Evolutionary conservation across 2,113 vertebrate species (phyloP).

Genomic region (Corythoichthys haematopterus): DNA sequence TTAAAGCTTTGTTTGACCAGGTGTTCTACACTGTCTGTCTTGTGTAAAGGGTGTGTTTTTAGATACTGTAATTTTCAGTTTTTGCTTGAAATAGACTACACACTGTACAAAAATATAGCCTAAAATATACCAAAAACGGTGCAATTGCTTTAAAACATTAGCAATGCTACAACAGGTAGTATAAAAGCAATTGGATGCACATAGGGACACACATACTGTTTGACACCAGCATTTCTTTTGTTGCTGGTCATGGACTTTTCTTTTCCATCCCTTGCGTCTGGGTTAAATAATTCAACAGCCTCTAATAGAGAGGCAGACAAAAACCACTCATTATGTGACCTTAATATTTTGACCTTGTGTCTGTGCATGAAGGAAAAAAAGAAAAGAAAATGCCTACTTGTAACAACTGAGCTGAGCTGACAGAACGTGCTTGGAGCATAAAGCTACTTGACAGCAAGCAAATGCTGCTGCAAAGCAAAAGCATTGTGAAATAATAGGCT

Average conservation of each 20-base stretch:
- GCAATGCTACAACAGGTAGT: background rate
- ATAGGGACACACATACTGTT: background rate
- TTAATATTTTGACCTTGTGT: slow-evolving; percentile 47
- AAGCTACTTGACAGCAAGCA: slow-evolving; percentile 17
- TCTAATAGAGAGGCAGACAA: slow-evolving; percentile 42
- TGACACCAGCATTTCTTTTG: background rate
- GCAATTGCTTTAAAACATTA: background rate
- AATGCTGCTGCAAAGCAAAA: background rate
- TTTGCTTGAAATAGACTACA: background rate
- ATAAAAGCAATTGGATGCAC: too few relatives aligned
- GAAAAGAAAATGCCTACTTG: slow-evolving; percentile 22
- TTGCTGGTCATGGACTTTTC: background rate
- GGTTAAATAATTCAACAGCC: slow-evolving; percentile 47
- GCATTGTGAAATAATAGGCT: background rate
- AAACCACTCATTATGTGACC: slow-evolving; percentile 45
- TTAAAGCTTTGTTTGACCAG: background rate
- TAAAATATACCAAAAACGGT: background rate
- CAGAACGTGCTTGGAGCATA: slow-evolving; percentile 17
- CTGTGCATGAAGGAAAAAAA: slow-evolving; percentile 24
- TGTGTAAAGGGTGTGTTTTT: background rate
- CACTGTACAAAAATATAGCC: background rate
- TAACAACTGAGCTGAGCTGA: slow-evolving; percentile 21
- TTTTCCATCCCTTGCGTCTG: slow-evolving; percentile 2
- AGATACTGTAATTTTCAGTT: background rate
- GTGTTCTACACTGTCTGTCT: background rate